A percentile compares a stretch with the other conserved stretches of the same genome.
phyloP scores from a whole-genome alignment of 2,113 vertebrate genomes.

The Planiliza haematocheilus region DNA sequence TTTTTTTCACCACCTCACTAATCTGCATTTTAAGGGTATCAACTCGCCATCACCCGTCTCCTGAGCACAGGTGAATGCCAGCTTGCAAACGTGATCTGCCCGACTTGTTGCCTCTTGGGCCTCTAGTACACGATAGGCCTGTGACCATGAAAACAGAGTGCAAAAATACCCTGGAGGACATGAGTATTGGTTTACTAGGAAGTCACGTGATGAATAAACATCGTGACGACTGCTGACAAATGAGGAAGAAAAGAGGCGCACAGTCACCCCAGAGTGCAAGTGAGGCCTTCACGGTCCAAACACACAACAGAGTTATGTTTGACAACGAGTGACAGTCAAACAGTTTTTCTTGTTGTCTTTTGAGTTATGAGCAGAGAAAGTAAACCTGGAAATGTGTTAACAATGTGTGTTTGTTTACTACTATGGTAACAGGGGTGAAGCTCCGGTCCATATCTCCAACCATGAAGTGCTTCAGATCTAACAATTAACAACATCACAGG shows the following conservation, averaged over 20 bases:
- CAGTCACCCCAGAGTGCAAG: conserved; percentile 1
- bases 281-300: conserved; percentile 7
- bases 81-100: not conserved
- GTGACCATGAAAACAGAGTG: conserved; percentile 35
- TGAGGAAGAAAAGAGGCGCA: conserved; percentile 12
- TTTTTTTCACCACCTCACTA: conserved; percentile 27
- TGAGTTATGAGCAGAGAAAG: no score
- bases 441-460: no score
- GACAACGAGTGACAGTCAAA: not conserved
- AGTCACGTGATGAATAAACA: conserved; percentile 40
- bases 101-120: conserved; percentile 16
- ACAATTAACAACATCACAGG: no score
- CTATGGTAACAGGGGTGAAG: no score
- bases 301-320: conserved; percentile 17
- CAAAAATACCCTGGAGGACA: conserved; percentile 55
- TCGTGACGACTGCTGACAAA: conserved; percentile 34
- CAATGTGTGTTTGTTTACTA: no score
- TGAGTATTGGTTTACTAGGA: conserved; percentile 24
- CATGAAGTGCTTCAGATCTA: no score
- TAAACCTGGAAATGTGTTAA: no score
- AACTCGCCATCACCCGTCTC: conserved; percentile 10
- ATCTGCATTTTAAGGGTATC: conserved; percentile 36
- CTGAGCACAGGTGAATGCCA: conserved; percentile 3
- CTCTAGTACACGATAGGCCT: not conserved
- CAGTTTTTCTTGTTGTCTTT: no score